Base-by-base conservation (phyloP, 2,888 invertebrate genomes). In the Phragmatobia fuliginosa region DNA sequence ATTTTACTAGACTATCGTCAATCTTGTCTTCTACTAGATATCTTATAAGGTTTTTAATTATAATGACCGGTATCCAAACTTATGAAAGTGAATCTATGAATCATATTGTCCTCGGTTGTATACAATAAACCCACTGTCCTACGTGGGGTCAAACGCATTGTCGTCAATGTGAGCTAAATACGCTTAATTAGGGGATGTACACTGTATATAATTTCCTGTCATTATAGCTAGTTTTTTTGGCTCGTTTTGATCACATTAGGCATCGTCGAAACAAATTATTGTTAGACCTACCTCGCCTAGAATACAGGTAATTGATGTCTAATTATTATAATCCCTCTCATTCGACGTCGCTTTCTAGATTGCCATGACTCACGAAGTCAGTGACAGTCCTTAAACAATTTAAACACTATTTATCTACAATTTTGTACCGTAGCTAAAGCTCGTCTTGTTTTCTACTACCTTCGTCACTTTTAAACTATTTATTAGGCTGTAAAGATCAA, bases 161-260 rank as follows among this genome's bases (percentile, higher is more conserved):
- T 82, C 80, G 78, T 83, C 83, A 75, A 87, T 88, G 83, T 86
- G 83, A 83, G 83, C 85, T 89, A 88, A 91, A 89, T 84, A 83
- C 75, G 78, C 80, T 84, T 89, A 89, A 91, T 91, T 83, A 88
- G 83, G 85, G 87, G 85, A 87, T 83, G 85, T 85, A 81, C 83
- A 76, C 67, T 71, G 79, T 82, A 72, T 77, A 77, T 82, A 76
- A 80, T 83, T 82, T 85, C 87, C 87, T 84, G 84, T 76, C 74
- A 77, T 83, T 82, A 80, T 76, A 62, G 64, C 74, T 68, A 31
- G 61, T 21, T 77, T 80, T 36, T 80, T 72, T 52, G 45, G 72
- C 63, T 62, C 71, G 66, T 76, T 74, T 68, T 65, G 33, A 41
- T 74, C 56, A 68, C 62, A 67, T 59, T 62, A 41, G 49, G 8